A percentile compares a stretch with the other conserved stretches of the same genome.
These are phyloP conservation scores for Melanerpes formicivorus DNA, from an alignment of 2,113 vertebrate genomes.

Conservation along the genomic window DNA sequence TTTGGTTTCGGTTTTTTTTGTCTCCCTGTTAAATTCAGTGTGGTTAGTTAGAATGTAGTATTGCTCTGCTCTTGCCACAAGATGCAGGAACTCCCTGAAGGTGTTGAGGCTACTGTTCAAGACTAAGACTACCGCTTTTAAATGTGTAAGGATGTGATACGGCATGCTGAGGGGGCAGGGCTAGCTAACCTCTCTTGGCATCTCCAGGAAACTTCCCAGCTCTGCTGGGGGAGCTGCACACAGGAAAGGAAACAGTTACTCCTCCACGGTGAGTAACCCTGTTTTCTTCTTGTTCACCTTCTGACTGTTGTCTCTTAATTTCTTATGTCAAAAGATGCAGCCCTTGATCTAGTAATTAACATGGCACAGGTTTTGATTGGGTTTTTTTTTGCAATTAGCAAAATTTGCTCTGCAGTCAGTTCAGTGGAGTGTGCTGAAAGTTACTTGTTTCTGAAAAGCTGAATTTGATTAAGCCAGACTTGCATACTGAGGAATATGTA, in stretches of 20 bases:
- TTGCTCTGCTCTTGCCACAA: not conserved
- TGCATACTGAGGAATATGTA: not conserved
- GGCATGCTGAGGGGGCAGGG: slow-evolving; percentile 67
- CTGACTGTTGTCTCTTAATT: slow-evolving; percentile 50
- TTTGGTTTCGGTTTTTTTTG: not conserved
- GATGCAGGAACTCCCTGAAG: not conserved
- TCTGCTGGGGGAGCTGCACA: slow-evolving; percentile 74
- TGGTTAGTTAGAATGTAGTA: not conserved
- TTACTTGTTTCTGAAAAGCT: not conserved
- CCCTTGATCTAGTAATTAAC: slow-evolving; percentile 11
- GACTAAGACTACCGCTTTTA: slow-evolving; percentile 36
- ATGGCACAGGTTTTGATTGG: not conserved
- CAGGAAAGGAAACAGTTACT: slow-evolving; percentile 73
- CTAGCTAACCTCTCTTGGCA: slow-evolving; percentile 78
- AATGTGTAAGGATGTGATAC: slow-evolving; percentile 64
- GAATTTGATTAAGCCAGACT: not conserved
- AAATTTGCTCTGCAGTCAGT: not conserved
- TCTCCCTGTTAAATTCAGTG: not conserved
- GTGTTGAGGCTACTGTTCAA: not conserved
- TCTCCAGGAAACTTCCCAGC: slow-evolving; percentile 77
- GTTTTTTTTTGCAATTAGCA: not conserved
- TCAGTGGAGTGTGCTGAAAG: not conserved
- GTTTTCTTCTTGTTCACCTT: slow-evolving; percentile 71
- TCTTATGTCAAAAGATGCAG: slow-evolving; percentile 19
- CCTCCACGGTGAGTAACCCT: slow-evolving; percentile 75